A percentile compares a stretch with the other conserved stretches of the same genome.
These are phyloP conservation scores for Micoletzkya japonica DNA, from an alignment of 2,888 invertebrate species.

Conservation along the genomic window DNA sequence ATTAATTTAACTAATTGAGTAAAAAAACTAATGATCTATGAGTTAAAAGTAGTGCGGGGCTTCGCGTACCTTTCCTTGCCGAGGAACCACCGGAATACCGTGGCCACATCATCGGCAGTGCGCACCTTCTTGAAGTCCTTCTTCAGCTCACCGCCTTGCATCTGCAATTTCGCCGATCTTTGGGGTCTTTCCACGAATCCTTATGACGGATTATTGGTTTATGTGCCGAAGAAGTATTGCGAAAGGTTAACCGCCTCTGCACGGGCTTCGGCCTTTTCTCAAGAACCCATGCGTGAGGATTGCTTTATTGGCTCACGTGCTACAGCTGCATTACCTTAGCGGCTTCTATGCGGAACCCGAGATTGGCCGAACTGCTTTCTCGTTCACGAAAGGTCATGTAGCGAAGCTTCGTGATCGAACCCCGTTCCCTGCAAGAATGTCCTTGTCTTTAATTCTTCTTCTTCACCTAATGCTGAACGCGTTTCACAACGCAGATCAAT, in stretches of 20 bases:
- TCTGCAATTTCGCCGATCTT: conserved; percentile 30
- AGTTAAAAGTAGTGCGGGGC: not conserved
- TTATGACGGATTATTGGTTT: no score
- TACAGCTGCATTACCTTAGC: no score
- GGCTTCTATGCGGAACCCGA: conserved; percentile 94
- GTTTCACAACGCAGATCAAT: no score
- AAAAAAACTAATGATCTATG: not conserved
- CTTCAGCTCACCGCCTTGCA: conserved; percentile 56
- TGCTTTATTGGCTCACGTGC: no score
- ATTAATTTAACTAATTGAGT: not conserved
- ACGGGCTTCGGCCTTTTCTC: no score
- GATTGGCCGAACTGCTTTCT: conserved; percentile 86
- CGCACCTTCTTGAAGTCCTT: conserved; percentile 87
- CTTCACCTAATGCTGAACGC: no score
- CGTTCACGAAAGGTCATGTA: conserved; percentile 94
- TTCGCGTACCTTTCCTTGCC: conserved; percentile 54
- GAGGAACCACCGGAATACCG: conserved; percentile 53
- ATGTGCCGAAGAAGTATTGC: no score
- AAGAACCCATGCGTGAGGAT: no score
- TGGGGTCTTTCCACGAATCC: no score
- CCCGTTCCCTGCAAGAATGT: conserved; percentile 65
- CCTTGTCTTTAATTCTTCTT: conserved; percentile 51
- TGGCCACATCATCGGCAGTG: conserved; percentile 72
- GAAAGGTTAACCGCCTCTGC: no score
- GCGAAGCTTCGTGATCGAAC: conserved; percentile 85